These are phyloP conservation scores for Frankliniella fusca DNA, from an alignment of 2,888 invertebrate species.

Conservation along the genomic window DNA sequence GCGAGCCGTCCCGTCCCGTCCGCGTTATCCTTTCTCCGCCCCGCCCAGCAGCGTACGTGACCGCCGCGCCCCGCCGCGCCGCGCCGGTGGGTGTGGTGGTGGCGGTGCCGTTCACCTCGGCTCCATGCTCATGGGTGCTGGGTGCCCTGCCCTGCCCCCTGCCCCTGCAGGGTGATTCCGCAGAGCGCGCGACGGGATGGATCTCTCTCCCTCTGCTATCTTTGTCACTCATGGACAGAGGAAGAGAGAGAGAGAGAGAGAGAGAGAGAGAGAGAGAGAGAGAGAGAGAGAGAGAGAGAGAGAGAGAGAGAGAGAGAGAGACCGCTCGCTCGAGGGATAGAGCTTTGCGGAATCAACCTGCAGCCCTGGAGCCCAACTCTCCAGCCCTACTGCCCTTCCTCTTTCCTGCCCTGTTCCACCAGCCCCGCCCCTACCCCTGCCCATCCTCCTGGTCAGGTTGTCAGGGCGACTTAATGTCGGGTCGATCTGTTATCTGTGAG, in stretches of 20 bases:
- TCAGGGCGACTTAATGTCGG: too few species aligned
- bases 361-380: too few species aligned
- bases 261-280: neutral
- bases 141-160: neutral
- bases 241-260: too few species aligned
- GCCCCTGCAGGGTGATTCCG: too few species aligned
- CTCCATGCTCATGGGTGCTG: neutral
- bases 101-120: neutral
- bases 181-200: too few species aligned
- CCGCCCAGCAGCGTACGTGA: neutral
- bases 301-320: neutral
- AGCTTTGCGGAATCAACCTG: too few species aligned
- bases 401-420: too few species aligned
- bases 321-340: too few species aligned
- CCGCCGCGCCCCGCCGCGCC: neutral
- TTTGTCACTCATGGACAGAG: neutral
- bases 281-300: neutral
- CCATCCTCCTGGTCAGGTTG: too few species aligned
- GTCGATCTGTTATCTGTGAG: too few species aligned
- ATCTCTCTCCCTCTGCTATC: neutral
- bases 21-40: neutral
- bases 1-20: neutral
- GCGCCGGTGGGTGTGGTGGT: neutral
- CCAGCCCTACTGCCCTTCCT: too few species aligned
- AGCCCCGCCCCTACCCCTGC: neutral